Base-by-base conservation (phyloP, 2,113 vertebrate genomes). In the Callithrix jacchus region DNA sequence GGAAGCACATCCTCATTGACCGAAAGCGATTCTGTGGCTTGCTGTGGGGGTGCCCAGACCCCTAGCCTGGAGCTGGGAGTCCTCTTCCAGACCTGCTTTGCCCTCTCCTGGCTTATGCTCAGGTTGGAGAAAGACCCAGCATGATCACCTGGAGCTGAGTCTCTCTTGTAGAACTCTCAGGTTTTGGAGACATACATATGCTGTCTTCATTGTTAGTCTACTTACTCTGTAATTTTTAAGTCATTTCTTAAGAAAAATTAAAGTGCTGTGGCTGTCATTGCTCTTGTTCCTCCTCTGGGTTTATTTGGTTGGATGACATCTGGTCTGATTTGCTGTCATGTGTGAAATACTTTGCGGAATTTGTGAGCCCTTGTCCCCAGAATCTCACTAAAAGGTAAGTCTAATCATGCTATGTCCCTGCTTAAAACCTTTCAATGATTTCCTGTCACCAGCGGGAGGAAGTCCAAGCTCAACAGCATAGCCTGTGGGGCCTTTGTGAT, bases 91-190 rank as follows among this genome's bases (percentile, higher is more conserved):
- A 18, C 35, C 1, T 32, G 25, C 23, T 23, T 56, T 74, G 32
- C 64, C 16, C 17, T 5, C 35, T 71, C 32, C 7, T 0, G 9
- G 32, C n/a, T 20, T 45, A 17, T 0, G 0, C 14, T 0, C 5
- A 30, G 47, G n/a, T 16, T 0, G 0, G 9, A 49, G 11, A 30
- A 68, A 76, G 45, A 8, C 6, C 11, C 23, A 2, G 49, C 21
- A 56, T 8, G 30, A 12, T 12, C 71, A 42, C 25, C 21, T 27
- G 20, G 21, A 49, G 8, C 42, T 40, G 56, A 23, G 37, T 37
- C 52, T 73, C 47, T 37, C 40, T 49, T n/a, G 1, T 20, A 54
- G 66, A 14, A 35, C n/a, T 27, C n/a, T 1, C 25, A 17, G 82
- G 58, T 49, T 85, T 91, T 4, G 25, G 11, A 49, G 77, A 37